phyloP scores from a whole-genome alignment of 2,113 vertebrate genomes.

The Piprites chloris region DNA sequence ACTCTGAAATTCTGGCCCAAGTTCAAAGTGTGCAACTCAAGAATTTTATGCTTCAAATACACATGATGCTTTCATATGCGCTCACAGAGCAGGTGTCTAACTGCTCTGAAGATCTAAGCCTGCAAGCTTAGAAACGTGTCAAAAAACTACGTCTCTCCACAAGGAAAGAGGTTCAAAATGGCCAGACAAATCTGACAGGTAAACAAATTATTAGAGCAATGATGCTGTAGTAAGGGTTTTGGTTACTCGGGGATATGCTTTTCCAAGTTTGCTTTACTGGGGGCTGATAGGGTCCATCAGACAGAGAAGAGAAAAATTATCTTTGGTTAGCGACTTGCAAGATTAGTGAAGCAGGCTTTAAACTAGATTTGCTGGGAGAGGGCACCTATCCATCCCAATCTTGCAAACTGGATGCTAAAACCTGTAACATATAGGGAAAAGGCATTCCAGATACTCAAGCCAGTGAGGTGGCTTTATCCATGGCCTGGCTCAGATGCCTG shows the following conservation, averaged over 20 bases:
- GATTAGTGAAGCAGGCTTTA: background rate
- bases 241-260: background rate
- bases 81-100: background rate
- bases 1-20: background rate
- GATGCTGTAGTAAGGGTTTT: background rate
- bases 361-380: background rate
- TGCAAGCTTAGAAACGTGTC: too few species aligned
- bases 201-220: background rate
- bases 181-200: background rate
- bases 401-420: too few species aligned
- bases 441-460: background rate
- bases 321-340: background rate
- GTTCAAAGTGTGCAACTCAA: background rate
- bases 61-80: background rate
- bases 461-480: background rate
- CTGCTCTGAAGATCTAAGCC: background rate
- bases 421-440: background rate
- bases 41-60: background rate
- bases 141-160: too few species aligned
- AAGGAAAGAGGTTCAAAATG: background rate
- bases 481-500: accelerated
- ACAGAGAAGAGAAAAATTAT: background rate
- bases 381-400: background rate
- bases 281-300: background rate
- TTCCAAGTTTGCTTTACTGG: background rate